Base-by-base conservation (phyloP, 2,888 invertebrate species). In the Acronicta psi region DNA sequence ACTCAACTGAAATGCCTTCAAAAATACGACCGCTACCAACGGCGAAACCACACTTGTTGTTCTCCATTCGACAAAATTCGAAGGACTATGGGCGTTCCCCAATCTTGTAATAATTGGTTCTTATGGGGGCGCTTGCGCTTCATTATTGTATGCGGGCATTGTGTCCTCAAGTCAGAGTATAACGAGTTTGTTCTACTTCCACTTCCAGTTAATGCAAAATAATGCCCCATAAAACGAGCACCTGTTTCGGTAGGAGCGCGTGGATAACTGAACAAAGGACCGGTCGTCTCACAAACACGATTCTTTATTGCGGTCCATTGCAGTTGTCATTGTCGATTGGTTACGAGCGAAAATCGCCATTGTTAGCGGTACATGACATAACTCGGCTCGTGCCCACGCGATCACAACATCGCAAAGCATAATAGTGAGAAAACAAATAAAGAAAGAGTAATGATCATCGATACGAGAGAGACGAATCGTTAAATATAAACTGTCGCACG, bases 91-190 rank as follows among this genome's bases (percentile, higher is more conserved):
- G 80, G 79, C 84, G 82, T 82, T 82, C 80, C 82, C 80, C 73
- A 79, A 78, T 81, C 73, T 79, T 67, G 67, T 66, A 61, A 79
- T 87, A 88, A 91, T 91, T 88, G 86, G 72, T 77, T 82, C 72
- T 69, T 77, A 92, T 91, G 87, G 85, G 91, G 92, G 91, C 79
- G 73, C 65, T 67, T 81, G 91, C 78, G 72, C 63, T 67, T 82
- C 72, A 77, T 85, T 78, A 80, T 75, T 74, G 73, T 68, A 91
- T 92, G 90, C 91, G 92, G 92, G 92, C 77, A 81, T 80, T 79
- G 77, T 76, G 71, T 62, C 54, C 60, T 77, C 57, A 76, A 73
- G 70, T 60, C 57, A 58, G 43, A 63, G 56, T 62, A 61, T 60
- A 67, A 66, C 59, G 66, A 69, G 59, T 62, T 66, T 58, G 79